A percentile compares a stretch with the other conserved stretches of the same genome.
phyloP scores from a whole-genome alignment of 2,113 vertebrate species.

The Zosterops hypoxanthus region DNA sequence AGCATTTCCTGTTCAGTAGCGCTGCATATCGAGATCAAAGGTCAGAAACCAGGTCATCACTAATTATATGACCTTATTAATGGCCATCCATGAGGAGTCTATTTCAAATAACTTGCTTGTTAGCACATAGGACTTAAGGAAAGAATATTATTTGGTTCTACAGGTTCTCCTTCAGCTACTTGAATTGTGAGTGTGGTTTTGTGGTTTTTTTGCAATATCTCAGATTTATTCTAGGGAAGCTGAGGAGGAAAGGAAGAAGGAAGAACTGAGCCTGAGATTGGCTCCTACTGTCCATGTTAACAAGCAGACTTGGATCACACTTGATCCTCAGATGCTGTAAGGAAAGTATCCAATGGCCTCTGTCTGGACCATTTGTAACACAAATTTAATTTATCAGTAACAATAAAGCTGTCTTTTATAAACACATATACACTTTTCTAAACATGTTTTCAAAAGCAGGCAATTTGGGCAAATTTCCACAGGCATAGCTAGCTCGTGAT shows the following conservation, averaged over 20 bases:
- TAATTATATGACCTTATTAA: background rate
- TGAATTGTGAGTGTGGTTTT: background rate
- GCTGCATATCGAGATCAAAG: fast-evolving
- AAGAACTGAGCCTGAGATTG: background rate
- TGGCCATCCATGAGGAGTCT: background rate
- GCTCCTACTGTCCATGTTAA: background rate
- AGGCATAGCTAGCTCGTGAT: background rate
- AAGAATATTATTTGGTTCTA: background rate
- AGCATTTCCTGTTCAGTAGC: background rate
- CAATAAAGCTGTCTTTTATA: background rate
- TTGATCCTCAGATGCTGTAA: background rate
- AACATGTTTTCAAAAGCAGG: background rate
- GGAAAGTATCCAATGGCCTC: background rate
- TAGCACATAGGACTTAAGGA: background rate
- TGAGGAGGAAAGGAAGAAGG: background rate
- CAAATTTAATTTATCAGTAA: background rate
- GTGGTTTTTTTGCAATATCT: background rate
- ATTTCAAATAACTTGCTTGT: background rate
- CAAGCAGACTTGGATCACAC: background rate
- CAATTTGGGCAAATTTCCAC: background rate
- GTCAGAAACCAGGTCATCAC: background rate
- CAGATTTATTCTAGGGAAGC: background rate
- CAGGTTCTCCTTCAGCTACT: background rate
- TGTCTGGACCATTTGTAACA: background rate
- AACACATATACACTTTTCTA: background rate